A percentile compares a stretch with the other conserved stretches of the same genome.
These are phyloP conservation scores for Stenolophus ochropezus DNA, from an alignment of 2,888 invertebrate species.

Conservation along the genomic window DNA sequence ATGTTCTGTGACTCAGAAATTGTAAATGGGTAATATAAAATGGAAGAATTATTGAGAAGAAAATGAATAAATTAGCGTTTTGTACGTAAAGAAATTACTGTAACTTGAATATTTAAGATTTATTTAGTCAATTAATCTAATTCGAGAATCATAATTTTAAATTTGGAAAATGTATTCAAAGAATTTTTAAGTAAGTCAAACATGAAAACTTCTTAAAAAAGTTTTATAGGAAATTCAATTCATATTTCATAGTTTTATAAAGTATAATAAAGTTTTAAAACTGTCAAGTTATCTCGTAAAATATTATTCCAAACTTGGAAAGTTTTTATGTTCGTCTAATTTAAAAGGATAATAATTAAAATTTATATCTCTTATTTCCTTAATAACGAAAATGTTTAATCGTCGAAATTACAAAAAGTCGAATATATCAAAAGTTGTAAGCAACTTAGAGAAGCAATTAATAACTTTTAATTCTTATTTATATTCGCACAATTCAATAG, in stretches of 20 bases:
- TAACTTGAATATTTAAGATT: conserved; percentile 30
- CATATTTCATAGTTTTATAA: conserved; percentile 51
- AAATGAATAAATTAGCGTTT: conserved; percentile 5
- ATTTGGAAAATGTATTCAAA: conserved; percentile 39
- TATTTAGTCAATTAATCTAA: conserved; percentile 34
- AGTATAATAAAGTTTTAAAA: conserved; percentile 49
- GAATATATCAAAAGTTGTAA: conserved; percentile 28
- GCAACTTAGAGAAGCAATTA: conserved; percentile 27
- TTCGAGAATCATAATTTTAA: conserved; percentile 24
- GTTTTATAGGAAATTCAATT: conserved; percentile 41
- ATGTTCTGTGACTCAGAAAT: no score
- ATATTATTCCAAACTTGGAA: conserved; percentile 42
- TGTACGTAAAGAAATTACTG: conserved; percentile 1
- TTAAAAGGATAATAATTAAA: conserved; percentile 50
- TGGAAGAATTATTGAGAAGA: not conserved
- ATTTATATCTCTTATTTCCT: conserved; percentile 50
- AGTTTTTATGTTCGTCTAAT: conserved; percentile 43
- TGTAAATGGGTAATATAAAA: no score
- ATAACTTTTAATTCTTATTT: conserved; percentile 45
- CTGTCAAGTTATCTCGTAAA: conserved; percentile 50
- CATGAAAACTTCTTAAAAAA: conserved; percentile 39
- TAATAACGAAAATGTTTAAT: conserved; percentile 45
- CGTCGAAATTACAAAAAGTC: conserved; percentile 35
- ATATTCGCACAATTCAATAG: conserved; percentile 32
- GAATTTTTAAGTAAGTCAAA: conserved; percentile 46